phyloP scores from a whole-genome alignment of 2,113 vertebrate species.

The Mus musculus region DNA sequence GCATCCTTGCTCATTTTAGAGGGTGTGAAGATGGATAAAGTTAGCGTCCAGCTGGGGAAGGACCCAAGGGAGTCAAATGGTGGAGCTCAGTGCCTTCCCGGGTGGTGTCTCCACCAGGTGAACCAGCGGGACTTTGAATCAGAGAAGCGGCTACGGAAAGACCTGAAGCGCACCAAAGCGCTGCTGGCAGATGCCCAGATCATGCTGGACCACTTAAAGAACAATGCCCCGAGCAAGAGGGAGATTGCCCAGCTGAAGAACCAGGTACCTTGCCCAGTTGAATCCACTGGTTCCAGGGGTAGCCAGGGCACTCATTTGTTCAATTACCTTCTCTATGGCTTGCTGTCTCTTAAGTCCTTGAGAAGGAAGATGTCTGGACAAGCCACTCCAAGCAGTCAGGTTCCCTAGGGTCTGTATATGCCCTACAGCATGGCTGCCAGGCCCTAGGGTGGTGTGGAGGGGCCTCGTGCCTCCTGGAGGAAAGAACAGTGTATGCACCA shows the following conservation, averaged over 20 bases:
- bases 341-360: background rate
- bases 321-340: background rate
- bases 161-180: constrained; percentile 97
- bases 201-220: constrained; percentile 99
- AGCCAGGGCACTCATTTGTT: background rate
- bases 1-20: background rate
- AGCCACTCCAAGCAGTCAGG: background rate
- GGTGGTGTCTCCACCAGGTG: constrained; percentile 85
- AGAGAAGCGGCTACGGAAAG: constrained; percentile 95
- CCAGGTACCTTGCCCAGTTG: constrained; percentile 88
- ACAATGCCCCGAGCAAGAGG: constrained; percentile 97
- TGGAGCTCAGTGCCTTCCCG: background rate
- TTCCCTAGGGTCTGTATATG: background rate
- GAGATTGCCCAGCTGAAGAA: constrained; percentile 98
- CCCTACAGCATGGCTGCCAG: background rate
- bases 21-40: background rate
- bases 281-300: background rate
- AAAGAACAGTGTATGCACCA: background rate
- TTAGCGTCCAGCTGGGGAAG: background rate
- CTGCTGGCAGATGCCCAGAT: constrained; percentile 96
- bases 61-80: background rate
- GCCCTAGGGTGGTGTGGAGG: background rate
- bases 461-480: background rate
- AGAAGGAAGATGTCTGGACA: background rate
- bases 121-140: constrained; percentile 93